Percentiles rank a stretch among this genome's conserved stretches.
Evolutionary conservation across 1,140 invertebrate genomes (phyloP).

Genomic region (Copidosoma floridanum): DNA sequence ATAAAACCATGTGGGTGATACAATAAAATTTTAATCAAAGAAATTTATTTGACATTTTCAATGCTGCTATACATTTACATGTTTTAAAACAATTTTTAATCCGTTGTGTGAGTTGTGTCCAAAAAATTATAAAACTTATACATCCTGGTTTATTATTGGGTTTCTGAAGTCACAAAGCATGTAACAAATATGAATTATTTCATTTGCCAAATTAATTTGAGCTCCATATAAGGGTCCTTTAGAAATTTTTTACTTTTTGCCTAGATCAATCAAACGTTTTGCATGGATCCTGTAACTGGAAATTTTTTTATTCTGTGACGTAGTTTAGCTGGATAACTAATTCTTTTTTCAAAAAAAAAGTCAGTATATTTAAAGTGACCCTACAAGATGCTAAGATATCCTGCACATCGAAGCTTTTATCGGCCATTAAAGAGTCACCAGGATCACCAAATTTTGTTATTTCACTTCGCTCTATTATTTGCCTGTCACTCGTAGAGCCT

Average conservation of each 20-base stretch:
- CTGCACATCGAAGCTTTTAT: slow-evolving; percentile 31
- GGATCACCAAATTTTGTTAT: slow-evolving; percentile 12
- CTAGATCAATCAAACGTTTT: slow-evolving; percentile 32
- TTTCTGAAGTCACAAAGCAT: slow-evolving; percentile 20
- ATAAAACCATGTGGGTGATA: too few species aligned
- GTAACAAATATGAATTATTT: slow-evolving; percentile 26
- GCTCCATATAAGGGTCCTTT: slow-evolving; percentile 17
- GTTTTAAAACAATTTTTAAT: slow-evolving; percentile 6
- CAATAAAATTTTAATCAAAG: too few species aligned
- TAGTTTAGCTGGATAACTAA: slow-evolving; percentile 30
- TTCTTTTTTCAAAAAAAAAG: slow-evolving; percentile 25
- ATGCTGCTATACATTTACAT: too few species aligned
- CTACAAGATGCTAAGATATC: slow-evolving; percentile 25
- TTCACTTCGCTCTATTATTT: slow-evolving; percentile 30
- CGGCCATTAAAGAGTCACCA: slow-evolving; percentile 27
- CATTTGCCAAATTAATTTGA: slow-evolving; percentile 11
- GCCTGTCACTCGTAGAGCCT: slow-evolving; percentile 38
- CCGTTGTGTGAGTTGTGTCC: too few species aligned
- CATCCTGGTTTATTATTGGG: background rate
- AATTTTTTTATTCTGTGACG: slow-evolving; percentile 38
- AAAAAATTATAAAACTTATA: too few species aligned
- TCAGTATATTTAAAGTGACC: slow-evolving; percentile 17
- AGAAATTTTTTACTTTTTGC: slow-evolving; percentile 38
- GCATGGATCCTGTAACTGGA: slow-evolving; percentile 26
- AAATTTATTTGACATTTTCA: too few species aligned